A percentile compares a stretch with the other conserved stretches of the same genome.
phyloP scores from a whole-genome alignment of 2,797 vertebrate genomes.

The Cygnus olor region DNA sequence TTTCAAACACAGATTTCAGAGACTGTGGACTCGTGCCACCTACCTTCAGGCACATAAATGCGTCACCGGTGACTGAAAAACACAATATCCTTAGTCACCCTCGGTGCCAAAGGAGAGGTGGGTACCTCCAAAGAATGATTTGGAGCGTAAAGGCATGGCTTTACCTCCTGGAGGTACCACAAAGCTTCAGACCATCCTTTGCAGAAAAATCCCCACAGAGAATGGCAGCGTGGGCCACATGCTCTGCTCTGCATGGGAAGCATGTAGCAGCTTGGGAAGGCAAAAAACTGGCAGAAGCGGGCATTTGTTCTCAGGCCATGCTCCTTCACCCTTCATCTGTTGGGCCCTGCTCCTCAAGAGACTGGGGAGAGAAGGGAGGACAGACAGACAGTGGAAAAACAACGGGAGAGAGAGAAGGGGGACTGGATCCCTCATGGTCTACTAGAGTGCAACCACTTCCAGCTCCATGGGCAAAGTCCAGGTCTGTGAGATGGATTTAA shows the following conservation, averaged over 20 bases:
- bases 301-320: not conserved
- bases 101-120: not conserved
- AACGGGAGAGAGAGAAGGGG: not conserved
- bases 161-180: not conserved
- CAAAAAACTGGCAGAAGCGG: not conserved
- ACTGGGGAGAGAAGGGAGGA: not conserved
- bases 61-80: fast-evolving
- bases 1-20: not conserved
- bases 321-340: not conserved
- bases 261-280: not conserved
- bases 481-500: not conserved
- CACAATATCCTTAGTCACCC: not conserved
- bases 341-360: not conserved
- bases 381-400: not conserved
- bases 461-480: not conserved
- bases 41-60: not conserved
- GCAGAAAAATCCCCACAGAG: not conserved
- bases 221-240: not conserved
- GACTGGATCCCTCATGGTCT: not conserved
- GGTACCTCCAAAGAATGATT: not conserved
- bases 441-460: not conserved
- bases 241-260: not conserved
- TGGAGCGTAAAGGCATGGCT: fast-evolving
- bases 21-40: not conserved
- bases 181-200: not conserved